These are phyloP conservation scores for Natator depressus DNA, from an alignment of 2,113 vertebrate species.

Conservation along the genomic window DNA sequence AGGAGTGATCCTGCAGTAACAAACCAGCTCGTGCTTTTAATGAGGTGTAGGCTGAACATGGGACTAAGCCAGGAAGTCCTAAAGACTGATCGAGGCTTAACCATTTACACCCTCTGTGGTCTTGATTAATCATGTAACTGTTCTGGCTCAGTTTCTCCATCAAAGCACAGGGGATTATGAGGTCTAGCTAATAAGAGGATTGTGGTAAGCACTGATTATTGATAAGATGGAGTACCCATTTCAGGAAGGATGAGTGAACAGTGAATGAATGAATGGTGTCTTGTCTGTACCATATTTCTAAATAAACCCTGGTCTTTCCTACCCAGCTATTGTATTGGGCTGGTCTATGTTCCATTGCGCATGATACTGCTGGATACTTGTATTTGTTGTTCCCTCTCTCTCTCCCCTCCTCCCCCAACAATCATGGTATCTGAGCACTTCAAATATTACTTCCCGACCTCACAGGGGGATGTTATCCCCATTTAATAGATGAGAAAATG, in stretches of 20 bases:
- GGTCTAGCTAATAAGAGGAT: not conserved
- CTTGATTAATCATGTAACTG: not conserved
- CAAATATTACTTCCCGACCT: not conserved
- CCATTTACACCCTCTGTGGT: not conserved
- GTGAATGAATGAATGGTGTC: not conserved
- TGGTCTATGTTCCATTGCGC: not conserved
- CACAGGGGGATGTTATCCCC: not conserved
- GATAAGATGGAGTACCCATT: not conserved
- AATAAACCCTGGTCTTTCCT: not conserved
- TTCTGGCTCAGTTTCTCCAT: not conserved
- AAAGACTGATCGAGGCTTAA: not conserved
- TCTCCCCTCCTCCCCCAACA: not conserved
- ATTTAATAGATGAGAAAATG: not conserved
- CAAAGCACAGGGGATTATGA: not conserved
- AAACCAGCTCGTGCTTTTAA: not conserved
- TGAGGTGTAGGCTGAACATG: not conserved
- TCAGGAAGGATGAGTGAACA: not conserved
- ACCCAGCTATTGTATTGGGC: not conserved
- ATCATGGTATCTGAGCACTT: not conserved
- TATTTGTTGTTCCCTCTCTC: not conserved
- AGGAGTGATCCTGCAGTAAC: not conserved
- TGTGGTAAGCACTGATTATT: not conserved
- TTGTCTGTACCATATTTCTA: not conserved
- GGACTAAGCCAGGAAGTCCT: not conserved
- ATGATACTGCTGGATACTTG: not conserved